Evolutionary conservation across 2,113 vertebrate species (phyloP), one percentile per base, ranked within the genome.

Genomic region (Eulemur macaco): DNA sequence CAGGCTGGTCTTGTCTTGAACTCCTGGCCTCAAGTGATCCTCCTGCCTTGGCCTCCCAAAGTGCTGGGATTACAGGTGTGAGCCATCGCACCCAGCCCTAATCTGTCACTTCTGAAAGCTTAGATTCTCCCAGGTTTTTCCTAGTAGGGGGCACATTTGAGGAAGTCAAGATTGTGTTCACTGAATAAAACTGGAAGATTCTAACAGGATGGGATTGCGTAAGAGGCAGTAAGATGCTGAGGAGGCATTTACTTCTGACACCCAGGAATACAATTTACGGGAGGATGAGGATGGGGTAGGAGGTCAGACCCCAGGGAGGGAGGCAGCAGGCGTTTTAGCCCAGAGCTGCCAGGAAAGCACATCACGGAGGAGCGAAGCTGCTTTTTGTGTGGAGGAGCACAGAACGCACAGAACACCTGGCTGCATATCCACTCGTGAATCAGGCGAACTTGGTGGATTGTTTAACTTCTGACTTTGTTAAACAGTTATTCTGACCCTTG

Each of bases 331-430:
- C 15, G 23, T 64, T n/a, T 68, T 27, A 56, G 52, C 34, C 71
- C 37, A 68, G 34, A 21, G 27, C 20, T 63, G 52, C 31, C 11
- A 0, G 37, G 10, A 45, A 21, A 21, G 15, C 23, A 14, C 11
- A 3, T 56, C 29, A 12, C 0, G 0, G 20, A 31, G 42, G 29
- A 25, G 34, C 12, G 3, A 1, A 66, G 47, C 15, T 20, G 47
- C 58, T 45, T 23, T 47, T 20, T 50, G 18, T 42, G 42, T 42
- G 42, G 42, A 42, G 42, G 42, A 42, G 42, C 42, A 42, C 42
- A 42, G 6, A 42, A 42, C 0, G 1, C 11, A 4, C 6, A 21
- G n/a, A 78, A 54, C 64, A 9, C 10, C 15, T 81, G 89, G 56
- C 56, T 86, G 60, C 34, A 14, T 34, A 54, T 89, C 64, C 4